phyloP scores from a whole-genome alignment of 2,797 vertebrate genomes.

The Anolis apletophallus region DNA sequence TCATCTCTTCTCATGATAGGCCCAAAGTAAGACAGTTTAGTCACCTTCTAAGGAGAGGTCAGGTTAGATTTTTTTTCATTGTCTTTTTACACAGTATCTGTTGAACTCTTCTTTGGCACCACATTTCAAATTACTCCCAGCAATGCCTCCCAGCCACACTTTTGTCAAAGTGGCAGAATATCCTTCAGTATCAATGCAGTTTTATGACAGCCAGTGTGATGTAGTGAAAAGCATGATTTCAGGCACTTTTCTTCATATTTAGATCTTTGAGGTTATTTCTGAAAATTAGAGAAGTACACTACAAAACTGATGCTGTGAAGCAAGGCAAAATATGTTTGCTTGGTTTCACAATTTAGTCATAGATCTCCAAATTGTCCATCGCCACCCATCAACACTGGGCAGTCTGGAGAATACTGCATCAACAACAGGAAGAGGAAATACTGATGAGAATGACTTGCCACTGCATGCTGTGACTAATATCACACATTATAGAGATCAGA shows the following conservation, averaged over 20 bases:
- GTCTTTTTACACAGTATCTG: too few species aligned
- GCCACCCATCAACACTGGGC: neutral
- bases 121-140: too few species aligned
- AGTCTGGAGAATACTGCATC: neutral
- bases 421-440: slow-evolving; percentile 3
- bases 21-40: too few species aligned
- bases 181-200: too few species aligned
- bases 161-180: too few species aligned
- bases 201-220: too few species aligned
- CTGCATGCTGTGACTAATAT: neutral
- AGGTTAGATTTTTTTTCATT: too few species aligned
- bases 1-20: too few species aligned
- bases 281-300: neutral
- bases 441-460: neutral
- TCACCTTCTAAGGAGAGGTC: too few species aligned
- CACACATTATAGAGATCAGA: neutral
- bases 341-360: neutral
- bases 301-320: neutral
- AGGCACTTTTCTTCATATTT: neutral
- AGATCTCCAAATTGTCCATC: neutral
- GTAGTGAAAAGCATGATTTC: neutral
- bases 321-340: neutral
- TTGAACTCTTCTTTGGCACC: too few species aligned
- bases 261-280: neutral
- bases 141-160: too few species aligned